Conservation (phyloP, 23 tunicate genomes). For the Diplosoma virens region DNA sequence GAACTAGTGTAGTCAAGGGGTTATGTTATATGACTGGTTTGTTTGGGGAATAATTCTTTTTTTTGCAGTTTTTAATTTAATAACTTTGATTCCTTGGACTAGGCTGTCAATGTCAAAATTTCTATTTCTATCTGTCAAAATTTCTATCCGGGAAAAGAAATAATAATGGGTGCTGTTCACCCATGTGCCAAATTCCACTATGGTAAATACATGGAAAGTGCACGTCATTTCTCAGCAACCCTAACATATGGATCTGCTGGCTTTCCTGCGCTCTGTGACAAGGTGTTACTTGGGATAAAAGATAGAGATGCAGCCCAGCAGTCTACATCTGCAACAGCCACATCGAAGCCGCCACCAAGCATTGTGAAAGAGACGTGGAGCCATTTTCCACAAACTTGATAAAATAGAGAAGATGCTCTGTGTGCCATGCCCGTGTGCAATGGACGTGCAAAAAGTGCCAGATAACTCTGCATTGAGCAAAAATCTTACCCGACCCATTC, state of each 20-base stretch:
- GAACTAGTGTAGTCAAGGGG: too few species aligned
- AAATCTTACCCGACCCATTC: too few species aligned
- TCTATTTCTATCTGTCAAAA: too few species aligned
- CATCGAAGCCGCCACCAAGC: background rate
- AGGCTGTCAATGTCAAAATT: background rate
- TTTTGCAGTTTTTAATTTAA: too few species aligned
- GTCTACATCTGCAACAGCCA: background rate
- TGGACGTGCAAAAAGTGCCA: background rate
- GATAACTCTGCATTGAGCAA: background rate
- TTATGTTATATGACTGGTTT: too few species aligned
- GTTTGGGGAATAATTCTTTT: too few species aligned
- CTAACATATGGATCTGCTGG: background rate
- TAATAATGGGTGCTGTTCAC: background rate
- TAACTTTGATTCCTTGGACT: background rate
- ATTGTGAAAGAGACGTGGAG: background rate
- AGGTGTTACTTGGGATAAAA: background rate
- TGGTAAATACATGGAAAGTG: background rate
- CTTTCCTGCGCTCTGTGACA: background rate
- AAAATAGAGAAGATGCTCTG: background rate
- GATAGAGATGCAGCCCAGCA: background rate
- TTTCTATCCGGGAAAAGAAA: constrained; percentile 1
- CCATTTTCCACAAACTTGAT: background rate
- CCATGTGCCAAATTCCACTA: background rate
- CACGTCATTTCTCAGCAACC: background rate
- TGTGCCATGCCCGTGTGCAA: background rate